Conservation (phyloP, 2,888 invertebrate genomes). For the Pandemis corylana region DNA sequence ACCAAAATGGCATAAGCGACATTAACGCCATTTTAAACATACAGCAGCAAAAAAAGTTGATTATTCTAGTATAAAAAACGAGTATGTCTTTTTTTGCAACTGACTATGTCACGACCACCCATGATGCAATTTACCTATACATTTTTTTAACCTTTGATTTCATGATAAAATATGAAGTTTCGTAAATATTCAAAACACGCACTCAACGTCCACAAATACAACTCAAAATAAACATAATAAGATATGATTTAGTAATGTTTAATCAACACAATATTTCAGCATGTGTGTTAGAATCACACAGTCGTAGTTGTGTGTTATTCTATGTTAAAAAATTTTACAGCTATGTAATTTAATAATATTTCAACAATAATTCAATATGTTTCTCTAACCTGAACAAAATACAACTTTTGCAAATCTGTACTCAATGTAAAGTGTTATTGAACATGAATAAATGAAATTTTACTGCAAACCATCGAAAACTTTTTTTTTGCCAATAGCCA, state of each 20-base stretch:
- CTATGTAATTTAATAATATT: neutral
- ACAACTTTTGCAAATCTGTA: neutral
- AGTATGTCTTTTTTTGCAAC: neutral
- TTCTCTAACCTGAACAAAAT: neutral
- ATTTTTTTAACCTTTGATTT: too few relatives aligned
- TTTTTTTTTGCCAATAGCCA: too few relatives aligned
- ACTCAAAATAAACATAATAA: neutral
- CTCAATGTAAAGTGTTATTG: too few relatives aligned
- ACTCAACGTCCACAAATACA: conserved; percentile 1
- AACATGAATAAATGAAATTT: too few relatives aligned
- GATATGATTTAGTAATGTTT: conserved; percentile 8
- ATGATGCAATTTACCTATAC: too few relatives aligned
- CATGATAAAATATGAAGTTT: too few relatives aligned
- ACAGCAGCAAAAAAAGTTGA: neutral
- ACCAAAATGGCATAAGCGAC: neutral
- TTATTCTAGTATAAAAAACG: too few relatives aligned
- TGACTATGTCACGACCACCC: neutral
- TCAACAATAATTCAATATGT: too few relatives aligned
- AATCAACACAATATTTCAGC: conserved; percentile 26
- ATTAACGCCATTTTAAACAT: neutral
- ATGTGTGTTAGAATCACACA: conserved; percentile 10
- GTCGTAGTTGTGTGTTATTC: conserved; percentile 2
- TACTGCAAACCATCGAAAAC: too few relatives aligned
- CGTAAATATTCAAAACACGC: neutral
- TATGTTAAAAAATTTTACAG: neutral